Conservation (phyloP, 64 coral and sea anemone species). For the Stichodactyla helianthus region DNA sequence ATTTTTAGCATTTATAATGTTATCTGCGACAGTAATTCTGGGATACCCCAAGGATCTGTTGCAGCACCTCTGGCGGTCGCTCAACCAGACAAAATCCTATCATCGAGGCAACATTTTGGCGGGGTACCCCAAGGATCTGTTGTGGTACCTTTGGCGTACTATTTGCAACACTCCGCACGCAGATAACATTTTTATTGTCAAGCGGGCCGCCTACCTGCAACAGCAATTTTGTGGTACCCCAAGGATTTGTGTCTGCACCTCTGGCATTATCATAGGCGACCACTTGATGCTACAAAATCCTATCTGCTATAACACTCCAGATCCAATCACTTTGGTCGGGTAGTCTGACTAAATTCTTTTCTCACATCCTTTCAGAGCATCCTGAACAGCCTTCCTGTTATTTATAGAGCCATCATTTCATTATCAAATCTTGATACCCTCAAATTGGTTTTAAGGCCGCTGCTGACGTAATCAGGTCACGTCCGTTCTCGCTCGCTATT, state of each 20-base stretch:
- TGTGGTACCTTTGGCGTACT: neutral
- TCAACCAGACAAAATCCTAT: too few species aligned
- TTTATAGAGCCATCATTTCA: neutral
- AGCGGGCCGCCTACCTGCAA: too few species aligned
- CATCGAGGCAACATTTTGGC: neutral
- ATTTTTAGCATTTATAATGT: too few species aligned
- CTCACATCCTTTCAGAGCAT: neutral
- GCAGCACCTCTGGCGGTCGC: neutral
- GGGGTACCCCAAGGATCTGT: neutral
- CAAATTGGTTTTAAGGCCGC: neutral
- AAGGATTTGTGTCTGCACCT: neutral
- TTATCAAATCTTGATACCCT: neutral
- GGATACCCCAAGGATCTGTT: neutral
- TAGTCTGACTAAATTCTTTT: too few species aligned
- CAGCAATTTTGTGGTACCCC: neutral
- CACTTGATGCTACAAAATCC: too few species aligned
- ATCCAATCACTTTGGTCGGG: too few species aligned
- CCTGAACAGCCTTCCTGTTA: neutral
- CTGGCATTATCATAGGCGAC: neutral
- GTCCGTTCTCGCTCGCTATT: neutral
- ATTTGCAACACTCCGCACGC: too few species aligned
- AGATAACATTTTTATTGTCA: too few species aligned
- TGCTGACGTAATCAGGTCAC: neutral
- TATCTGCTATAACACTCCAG: too few species aligned
- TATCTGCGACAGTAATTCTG: neutral